Conservation (phyloP, 2,888 invertebrate genomes). For the Diarsia rubi region DNA sequence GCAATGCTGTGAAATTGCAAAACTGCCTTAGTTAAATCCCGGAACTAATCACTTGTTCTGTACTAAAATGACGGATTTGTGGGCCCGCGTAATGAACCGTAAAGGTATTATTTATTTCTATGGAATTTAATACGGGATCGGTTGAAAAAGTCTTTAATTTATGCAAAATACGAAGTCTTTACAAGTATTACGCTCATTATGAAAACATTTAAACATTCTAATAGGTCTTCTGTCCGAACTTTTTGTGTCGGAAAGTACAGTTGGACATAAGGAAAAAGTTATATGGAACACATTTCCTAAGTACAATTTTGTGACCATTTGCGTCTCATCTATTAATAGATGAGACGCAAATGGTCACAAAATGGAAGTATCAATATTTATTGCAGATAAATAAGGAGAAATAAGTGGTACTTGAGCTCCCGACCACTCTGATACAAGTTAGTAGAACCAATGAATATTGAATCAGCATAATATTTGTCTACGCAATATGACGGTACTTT, state of each 20-base stretch:
- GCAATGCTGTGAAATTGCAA: slow-evolving; percentile 80
- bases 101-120: slow-evolving; percentile 65
- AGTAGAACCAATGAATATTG: slow-evolving; percentile 50
- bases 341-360: too few relatives aligned
- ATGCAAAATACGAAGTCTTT: slow-evolving; percentile 9
- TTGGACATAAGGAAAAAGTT: slow-evolving; percentile 24
- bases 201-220: slow-evolving; percentile 24
- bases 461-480: slow-evolving; percentile 54
- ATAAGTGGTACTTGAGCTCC: slow-evolving; percentile 41
- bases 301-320: slow-evolving; percentile 17
- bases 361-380: slow-evolving; percentile 50
- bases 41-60: slow-evolving; percentile 80
- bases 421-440: slow-evolving; percentile 33
- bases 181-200: slow-evolving; percentile 15
- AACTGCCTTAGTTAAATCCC: slow-evolving; percentile 74
- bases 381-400: slow-evolving; percentile 57
- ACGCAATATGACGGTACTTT: slow-evolving; percentile 41
- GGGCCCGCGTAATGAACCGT: slow-evolving; percentile 69
- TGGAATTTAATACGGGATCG: slow-evolving; percentile 28
- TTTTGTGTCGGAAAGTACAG: slow-evolving; percentile 20
- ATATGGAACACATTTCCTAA: slow-evolving; percentile 34
- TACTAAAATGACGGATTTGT: slow-evolving; percentile 72
- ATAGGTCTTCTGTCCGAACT: slow-evolving; percentile 10
- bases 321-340: slow-evolving; percentile 30
- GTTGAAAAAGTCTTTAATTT: slow-evolving; percentile 2